Evolutionary conservation across 2,113 vertebrate genomes (phyloP), one percentile per base, ranked within the genome.

Genomic region (Oceanites oceanicus): DNA sequence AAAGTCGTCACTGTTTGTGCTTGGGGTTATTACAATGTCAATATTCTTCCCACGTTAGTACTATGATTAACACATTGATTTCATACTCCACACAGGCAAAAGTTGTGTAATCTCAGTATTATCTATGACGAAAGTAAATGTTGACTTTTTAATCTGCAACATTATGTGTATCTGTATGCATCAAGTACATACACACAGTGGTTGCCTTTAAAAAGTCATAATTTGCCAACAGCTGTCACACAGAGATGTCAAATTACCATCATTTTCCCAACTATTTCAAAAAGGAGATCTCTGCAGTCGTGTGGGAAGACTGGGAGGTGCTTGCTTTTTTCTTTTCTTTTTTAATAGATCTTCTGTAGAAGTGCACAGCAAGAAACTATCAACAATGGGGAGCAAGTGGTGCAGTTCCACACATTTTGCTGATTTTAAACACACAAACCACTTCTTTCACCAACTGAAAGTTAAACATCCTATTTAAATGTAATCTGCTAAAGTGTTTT

Each of bases 171-270:
- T 94, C 72, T 94, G 70, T 67, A 89, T 75, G 91, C 44, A 92
- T 58, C 66, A 81, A 95, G 68, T 63, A 78, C 83, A 91, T 32
- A 93, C 21, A 95, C 83, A 62, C 86, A 79, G 89, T 36, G 66
- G 77, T 47, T 85, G 86, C 84, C 87, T 90, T 66, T 91, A 82
- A 95, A 91, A 96, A 86, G 77, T 79, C 29, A 4, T 94, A 88
- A 94, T 97, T 97, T 88, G 77, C 80, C 83, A 82, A 90, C 84
- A 96, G 86, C 77, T 95, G 92, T 49, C 92, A 94, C 62, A 75
- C 80, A 94, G 94, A 93, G 96, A 95, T 91, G 94, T 76, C 77
- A 88, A 97, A 96, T 94, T 92, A 94, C 77, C 80, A 87, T 70
- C 45, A 92, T 95, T 95, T 87, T 34, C 49, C 65, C 66, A 90